Evolutionary conservation across 2,113 vertebrate species (phyloP).

Genomic region (Salminus brasiliensis): DNA sequence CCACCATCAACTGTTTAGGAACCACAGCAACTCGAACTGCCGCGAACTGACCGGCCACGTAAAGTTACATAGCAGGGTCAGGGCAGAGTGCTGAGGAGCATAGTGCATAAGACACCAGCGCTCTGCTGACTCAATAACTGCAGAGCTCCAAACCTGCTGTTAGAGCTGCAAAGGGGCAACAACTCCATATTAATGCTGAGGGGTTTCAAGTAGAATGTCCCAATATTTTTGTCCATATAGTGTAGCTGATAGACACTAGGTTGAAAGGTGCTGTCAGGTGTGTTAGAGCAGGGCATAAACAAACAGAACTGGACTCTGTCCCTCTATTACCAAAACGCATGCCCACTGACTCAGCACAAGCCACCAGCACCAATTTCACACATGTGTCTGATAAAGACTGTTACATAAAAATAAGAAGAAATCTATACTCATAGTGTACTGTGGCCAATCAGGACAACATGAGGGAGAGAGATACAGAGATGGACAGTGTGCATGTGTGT

Average conservation of each 20-base stretch:
- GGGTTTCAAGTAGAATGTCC: too few species aligned
- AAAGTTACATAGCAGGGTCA: too few species aligned
- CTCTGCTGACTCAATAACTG: too few species aligned
- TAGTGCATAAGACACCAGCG: too few species aligned
- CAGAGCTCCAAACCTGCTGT: too few species aligned
- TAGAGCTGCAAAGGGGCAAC: too few species aligned
- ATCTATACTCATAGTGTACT: background rate
- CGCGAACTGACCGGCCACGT: too few species aligned
- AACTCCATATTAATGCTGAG: too few species aligned
- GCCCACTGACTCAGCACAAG: background rate
- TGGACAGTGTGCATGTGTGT: background rate
- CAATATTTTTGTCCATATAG: too few species aligned
- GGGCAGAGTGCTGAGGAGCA: too few species aligned
- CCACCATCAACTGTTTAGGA: too few species aligned
- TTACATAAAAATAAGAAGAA: background rate
- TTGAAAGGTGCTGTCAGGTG: background rate
- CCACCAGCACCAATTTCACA: slow-evolving; percentile 12
- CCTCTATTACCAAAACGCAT: background rate
- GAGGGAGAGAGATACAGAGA: background rate
- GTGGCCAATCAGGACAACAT: background rate
- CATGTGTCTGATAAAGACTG: slow-evolving; percentile 14
- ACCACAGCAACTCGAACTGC: too few species aligned
- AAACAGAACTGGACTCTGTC: background rate
- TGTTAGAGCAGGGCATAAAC: background rate
- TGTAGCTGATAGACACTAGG: background rate